phyloP scores from a whole-genome alignment of 2,797 vertebrate species.

The Craterocephalus amniculus region DNA sequence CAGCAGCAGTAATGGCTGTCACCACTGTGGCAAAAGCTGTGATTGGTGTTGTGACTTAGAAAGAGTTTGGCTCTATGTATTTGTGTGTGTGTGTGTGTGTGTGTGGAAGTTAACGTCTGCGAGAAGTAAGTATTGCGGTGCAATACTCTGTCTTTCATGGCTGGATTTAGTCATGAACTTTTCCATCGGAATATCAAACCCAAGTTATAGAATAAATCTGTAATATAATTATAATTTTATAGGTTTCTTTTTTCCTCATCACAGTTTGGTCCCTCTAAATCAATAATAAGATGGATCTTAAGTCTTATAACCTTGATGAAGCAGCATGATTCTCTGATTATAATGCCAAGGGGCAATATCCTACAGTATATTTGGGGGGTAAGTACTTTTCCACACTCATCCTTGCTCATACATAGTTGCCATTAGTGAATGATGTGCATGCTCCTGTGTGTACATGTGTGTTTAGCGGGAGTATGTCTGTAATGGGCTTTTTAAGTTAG shows the following conservation, averaged over 20 bases:
- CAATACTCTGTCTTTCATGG: slow-evolving; percentile 64
- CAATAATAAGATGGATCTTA: slow-evolving; percentile 53
- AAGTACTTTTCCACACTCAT: slow-evolving; percentile 66
- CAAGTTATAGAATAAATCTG: slow-evolving; percentile 70
- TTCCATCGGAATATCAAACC: slow-evolving; percentile 76
- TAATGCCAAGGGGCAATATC: slow-evolving; percentile 62
- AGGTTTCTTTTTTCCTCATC: slow-evolving; percentile 52
- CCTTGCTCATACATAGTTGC: slow-evolving; percentile 43
- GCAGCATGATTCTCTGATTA: slow-evolving; percentile 53
- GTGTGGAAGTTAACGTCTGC: slow-evolving; percentile 54
- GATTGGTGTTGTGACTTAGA: slow-evolving; percentile 66
- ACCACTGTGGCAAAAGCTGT: slow-evolving; percentile 65
- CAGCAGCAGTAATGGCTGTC: slow-evolving; percentile 71
- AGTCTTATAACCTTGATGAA: slow-evolving; percentile 41
- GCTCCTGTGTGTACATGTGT: slow-evolving; percentile 30
- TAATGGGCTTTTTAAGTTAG: slow-evolving; percentile 69
- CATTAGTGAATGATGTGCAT: slow-evolving; percentile 55
- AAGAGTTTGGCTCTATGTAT: slow-evolving; percentile 47
- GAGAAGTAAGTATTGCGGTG: slow-evolving; percentile 60
- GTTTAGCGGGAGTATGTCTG: slow-evolving; percentile 36
- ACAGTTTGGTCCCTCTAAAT: slow-evolving; percentile 53
- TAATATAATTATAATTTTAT: slow-evolving; percentile 71
- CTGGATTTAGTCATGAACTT: slow-evolving; percentile 72
- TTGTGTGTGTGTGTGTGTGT: slow-evolving; percentile 1
- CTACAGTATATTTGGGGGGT: slow-evolving; percentile 51